Percentiles rank a stretch among this genome's conserved stretches.
phyloP scores from a whole-genome alignment of 2,797 vertebrate species.

The Buceros bicornis region DNA sequence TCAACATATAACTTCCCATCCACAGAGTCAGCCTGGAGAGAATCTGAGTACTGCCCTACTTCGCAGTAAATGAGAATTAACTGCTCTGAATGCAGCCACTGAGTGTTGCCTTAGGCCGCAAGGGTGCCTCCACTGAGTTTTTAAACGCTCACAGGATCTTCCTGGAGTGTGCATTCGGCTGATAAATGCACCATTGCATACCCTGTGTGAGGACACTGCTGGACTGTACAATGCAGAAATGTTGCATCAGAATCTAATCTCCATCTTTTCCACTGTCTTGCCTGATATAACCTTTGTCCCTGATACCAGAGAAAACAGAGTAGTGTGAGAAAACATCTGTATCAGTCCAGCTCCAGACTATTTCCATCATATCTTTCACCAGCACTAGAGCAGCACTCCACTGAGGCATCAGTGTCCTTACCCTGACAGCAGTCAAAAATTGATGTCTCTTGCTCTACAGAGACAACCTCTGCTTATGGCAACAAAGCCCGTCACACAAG shows the following conservation, averaged over 20 bases:
- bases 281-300: neutral
- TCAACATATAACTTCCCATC: neutral
- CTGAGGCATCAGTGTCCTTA: neutral
- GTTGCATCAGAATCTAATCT: neutral
- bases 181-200: neutral
- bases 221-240: neutral
- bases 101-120: neutral
- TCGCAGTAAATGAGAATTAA: neutral
- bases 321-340: neutral
- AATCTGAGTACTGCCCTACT: neutral
- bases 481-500: neutral
- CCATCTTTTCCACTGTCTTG: neutral
- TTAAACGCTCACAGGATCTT: neutral
- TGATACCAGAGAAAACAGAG: neutral
- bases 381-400: neutral
- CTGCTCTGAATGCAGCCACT: neutral
- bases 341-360: neutral
- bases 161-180: neutral
- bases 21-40: neutral
- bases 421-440: neutral
- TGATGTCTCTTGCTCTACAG: neutral
- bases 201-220: neutral
- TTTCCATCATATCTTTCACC: neutral
- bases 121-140: neutral
- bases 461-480: neutral